Evolutionary conservation across 1,140 invertebrate species (phyloP), one percentile per base, ranked within the genome.

Genomic region (Aphis craccivora): DNA sequence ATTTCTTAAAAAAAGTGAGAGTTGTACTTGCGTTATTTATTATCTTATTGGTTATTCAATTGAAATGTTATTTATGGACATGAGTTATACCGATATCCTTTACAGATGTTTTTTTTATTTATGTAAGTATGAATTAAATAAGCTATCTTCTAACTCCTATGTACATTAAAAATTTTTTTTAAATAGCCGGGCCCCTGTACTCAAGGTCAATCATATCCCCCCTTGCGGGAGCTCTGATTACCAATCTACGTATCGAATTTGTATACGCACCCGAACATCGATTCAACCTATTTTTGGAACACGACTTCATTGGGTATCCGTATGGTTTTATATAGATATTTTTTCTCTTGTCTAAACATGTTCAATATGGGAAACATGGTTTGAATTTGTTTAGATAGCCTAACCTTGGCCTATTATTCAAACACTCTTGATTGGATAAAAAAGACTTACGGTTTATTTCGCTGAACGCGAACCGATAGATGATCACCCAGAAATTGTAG

Each of bases 401-500:
- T n/a, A 11, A 67, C 11, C 25, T 67, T 30, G 9, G 11, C 25
- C 23, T 30, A 9, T 60, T 60, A 30, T 9, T 14, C n/a, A 67
- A 30, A 30, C 9, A 67, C 30, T 30, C 3, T 6, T 67, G 3
- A 14, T 30, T 67, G 25, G 8, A 55, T 25, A 55, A 55, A 23
- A 55, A 55, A 25, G n/a, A 96, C 97, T 97, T 94, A 97, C 97
- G 96, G 95, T 98, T 98, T 94, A 98, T 98, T 96, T 98, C 98
- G 96, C 98, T 97, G 96, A 99, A 99, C 95, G 99, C 98, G 96
- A 99, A 99, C 95, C 99, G 97, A 96, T 99, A 99, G 95, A 99
- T 99, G 95, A 99, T 98, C 95, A 99, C 98, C 99, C 98, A 99
- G 95, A 99, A 99, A 96, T 99, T 99, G 96, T 99, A 99, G 94